Evolutionary conservation across 1,140 invertebrate species (phyloP).

Genomic region (Lordiphosa collinella): DNA sequence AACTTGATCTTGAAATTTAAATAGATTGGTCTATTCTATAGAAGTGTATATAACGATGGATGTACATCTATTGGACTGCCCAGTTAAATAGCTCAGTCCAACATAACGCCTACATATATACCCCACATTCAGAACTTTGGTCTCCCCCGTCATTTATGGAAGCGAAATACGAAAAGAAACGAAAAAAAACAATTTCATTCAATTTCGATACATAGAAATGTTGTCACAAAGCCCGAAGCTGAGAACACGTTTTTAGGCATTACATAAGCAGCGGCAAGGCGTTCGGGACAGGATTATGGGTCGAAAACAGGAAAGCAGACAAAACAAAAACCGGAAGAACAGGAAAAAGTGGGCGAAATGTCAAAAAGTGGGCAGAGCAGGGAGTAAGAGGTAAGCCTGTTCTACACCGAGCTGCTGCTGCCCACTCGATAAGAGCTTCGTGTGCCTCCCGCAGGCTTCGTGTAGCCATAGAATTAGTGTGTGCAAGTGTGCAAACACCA

Average conservation of each 20-base stretch:
- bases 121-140: no score
- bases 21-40: no score
- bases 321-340: conserved; percentile 78
- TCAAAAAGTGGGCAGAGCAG: conserved; percentile 64
- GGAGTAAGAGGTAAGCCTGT: conserved; percentile 27
- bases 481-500: conserved; percentile 32
- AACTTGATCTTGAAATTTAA: no score
- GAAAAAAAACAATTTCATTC: conserved; percentile 42
- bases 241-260: conserved; percentile 63
- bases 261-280: conserved; percentile 52
- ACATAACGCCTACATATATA: no score
- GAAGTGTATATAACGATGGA: no score
- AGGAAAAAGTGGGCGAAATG: conserved; percentile 77
- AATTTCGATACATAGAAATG: conserved; percentile 58
- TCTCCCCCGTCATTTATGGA: no score
- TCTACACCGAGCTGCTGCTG: conserved; percentile 19
- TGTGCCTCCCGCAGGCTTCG: conserved; percentile 5
- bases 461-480: conserved; percentile 27
- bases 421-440: conserved; percentile 29
- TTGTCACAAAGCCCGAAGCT: conserved; percentile 57
- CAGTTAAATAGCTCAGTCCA: no score
- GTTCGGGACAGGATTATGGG: conserved; percentile 64
- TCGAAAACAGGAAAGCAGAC: conserved; percentile 71
- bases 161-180: not conserved
- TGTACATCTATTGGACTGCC: no score